Base-by-base conservation (phyloP, 2,888 invertebrate genomes). In the Loripinus fragilis region DNA sequence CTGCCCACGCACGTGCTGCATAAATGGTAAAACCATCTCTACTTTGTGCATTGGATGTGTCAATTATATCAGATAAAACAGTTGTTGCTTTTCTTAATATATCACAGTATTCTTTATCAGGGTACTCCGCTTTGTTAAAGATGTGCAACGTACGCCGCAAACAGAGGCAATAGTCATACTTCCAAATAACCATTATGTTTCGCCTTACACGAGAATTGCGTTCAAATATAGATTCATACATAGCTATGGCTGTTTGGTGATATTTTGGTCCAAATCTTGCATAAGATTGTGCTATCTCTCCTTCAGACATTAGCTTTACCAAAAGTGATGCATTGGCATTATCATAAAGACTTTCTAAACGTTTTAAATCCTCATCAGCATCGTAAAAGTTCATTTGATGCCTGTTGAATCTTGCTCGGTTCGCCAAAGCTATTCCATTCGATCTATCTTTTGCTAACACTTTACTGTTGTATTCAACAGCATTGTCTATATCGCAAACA, bases 261-360 rank as follows among this genome's bases (percentile, higher is more conserved):
- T 28, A 60, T 7, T 60, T 60, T 15, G 60, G 60, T 17, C 60
- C 60, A 33, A 30, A 60, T 60, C 60, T 60, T 17, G 33, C 60
- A 33, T 33, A 60, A 20, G 60, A 60, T 1, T 3, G 17, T 1
- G 60, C 60, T 17, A 60, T 10, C n/a, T 60, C 60, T 2, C 60
- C 60, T 33, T 60, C 33, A 2, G 60, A 30, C 5, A 60, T 8
- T 2, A 2, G 5, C 33, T 60, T 33, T 38, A 12, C 38, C 5
- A 8, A 5, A 10, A 23, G 30, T 17, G 30, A 2, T 1, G 30
- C 30, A 33, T 30, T 30, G 15, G 30, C 60, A 10, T 20, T 20
- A 7, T 10, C 33, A 17, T 60, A 60, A 5, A 33, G 17, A 12
- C 3, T 17, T 17, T 33, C 33, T 33, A 60, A 33, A 10, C 15